These are phyloP conservation scores for Brachypteracias leptosomus DNA, from an alignment of 2,113 vertebrate species.

Conservation along the genomic window DNA sequence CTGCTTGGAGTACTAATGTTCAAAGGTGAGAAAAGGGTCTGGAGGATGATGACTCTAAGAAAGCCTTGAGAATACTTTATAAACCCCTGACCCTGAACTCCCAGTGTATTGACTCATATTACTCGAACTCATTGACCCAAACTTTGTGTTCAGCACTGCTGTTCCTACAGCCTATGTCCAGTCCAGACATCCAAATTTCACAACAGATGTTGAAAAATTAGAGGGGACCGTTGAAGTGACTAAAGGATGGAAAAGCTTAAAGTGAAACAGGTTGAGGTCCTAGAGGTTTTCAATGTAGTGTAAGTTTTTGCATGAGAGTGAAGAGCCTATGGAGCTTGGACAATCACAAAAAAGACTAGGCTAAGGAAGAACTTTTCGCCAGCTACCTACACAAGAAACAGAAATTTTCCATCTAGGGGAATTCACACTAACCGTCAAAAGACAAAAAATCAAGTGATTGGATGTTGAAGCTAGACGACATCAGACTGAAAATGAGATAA, in stretches of 20 bases:
- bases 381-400: not conserved
- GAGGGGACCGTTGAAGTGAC: not conserved
- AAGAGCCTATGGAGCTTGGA: not conserved
- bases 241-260: not conserved
- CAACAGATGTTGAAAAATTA: constrained; percentile 14
- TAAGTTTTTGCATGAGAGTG: not conserved
- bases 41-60: not conserved
- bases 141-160: not conserved
- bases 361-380: not conserved
- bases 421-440: not conserved
- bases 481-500: not conserved
- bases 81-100: not conserved
- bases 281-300: not conserved
- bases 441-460: not conserved
- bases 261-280: not conserved
- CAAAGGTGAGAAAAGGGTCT: not conserved
- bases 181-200: not conserved
- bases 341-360: not conserved
- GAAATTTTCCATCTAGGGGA: not conserved
- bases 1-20: not conserved
- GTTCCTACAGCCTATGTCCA: not conserved
- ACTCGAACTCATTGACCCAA: not conserved
- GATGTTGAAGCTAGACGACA: not conserved
- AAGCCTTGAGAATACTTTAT: not conserved
- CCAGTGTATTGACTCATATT: not conserved